Evolutionary conservation across 2,797 vertebrate genomes (phyloP), one percentile per base, ranked within the genome.

Genomic region (Halcyon smyrnensis): DNA sequence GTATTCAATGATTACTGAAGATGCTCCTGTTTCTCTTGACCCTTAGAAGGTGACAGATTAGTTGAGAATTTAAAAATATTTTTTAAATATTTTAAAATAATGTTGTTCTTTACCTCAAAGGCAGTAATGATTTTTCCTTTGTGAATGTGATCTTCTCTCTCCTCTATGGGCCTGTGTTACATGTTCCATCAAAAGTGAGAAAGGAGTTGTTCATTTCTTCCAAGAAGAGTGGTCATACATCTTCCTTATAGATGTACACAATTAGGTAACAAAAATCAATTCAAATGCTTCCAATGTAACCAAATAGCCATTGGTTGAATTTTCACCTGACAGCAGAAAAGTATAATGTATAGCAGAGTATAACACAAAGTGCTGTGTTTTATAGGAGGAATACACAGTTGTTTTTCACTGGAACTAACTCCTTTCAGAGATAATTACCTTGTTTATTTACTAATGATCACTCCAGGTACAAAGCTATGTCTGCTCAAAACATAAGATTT

Each of bases 281-380:
- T 82, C 70, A 90, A 77, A 89, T 91, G 32, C 93, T 97, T 97
- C 94, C 91, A 93, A 82, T 62, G 70, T 94, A 96, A 94, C 95
- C 83, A 70, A 90, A 95, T 84, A 90, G 48, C 62, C 63, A 89
- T 90, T 95, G 87, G 28, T 7, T 91, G 67, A 95, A 87, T 95
- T 95, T 95, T 82, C 56, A 54, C n/a, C 43, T 96, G 89, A 90
- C 80, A 95, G 77, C 43, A 90, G 59, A 34, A 77, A 94, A 96
- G 62, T 69, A 56, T 92, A 94, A 91, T 67, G 21, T 90, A 95
- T 95, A 73, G 34, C 48, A 84, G n/a, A 87, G 53, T 18, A 62
- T 23, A 91, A 53, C 60, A 86, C 6, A 46, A 75, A 88, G 27
- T 89, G 36, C 25, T 74, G 21, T 69, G 25, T 34, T 88, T 93